Evolutionary conservation across 1,140 invertebrate species (phyloP).

Genomic region (Habropoda laboriosa): DNA sequence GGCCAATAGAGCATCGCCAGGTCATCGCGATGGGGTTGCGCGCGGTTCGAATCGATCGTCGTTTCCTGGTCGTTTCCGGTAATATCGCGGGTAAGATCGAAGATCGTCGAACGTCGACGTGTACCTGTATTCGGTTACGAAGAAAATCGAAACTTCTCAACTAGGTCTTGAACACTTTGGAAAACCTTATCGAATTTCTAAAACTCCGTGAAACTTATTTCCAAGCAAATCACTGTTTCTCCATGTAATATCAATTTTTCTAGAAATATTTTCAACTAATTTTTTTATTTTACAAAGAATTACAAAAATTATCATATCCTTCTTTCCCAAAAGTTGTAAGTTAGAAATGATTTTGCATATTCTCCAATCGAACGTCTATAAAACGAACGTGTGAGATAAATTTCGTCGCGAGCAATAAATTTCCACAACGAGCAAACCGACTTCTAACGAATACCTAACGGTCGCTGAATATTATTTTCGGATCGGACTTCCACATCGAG

Average conservation of each 20-base stretch:
- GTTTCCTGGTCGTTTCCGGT: constrained; percentile 48
- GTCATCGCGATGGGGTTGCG: constrained; percentile 46
- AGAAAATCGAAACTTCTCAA: neutral
- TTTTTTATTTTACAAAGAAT: too few species aligned
- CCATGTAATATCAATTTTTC: too few species aligned
- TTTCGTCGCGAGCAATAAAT: constrained; percentile 12
- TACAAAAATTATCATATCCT: too few species aligned
- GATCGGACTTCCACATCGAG: neutral
- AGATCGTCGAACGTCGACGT: neutral
- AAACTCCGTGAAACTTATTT: too few species aligned
- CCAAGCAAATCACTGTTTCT: neutral
- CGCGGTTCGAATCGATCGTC: constrained; percentile 52
- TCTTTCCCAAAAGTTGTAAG: too few species aligned
- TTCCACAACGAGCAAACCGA: neutral
- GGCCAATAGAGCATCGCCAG: constrained; percentile 27
- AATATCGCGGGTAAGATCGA: constrained; percentile 32
- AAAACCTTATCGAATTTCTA: neutral
- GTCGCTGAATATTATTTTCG: neutral
- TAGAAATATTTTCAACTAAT: neutral
- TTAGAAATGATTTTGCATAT: neutral
- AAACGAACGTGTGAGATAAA: too few species aligned
- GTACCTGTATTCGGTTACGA: neutral
- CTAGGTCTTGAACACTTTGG: too few species aligned
- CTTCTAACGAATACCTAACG: constrained; percentile 15
- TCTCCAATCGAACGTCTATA: neutral